These are phyloP conservation scores for Myiotriccus ornatus DNA, from an alignment of 2,797 vertebrate genomes.

Conservation along the genomic window DNA sequence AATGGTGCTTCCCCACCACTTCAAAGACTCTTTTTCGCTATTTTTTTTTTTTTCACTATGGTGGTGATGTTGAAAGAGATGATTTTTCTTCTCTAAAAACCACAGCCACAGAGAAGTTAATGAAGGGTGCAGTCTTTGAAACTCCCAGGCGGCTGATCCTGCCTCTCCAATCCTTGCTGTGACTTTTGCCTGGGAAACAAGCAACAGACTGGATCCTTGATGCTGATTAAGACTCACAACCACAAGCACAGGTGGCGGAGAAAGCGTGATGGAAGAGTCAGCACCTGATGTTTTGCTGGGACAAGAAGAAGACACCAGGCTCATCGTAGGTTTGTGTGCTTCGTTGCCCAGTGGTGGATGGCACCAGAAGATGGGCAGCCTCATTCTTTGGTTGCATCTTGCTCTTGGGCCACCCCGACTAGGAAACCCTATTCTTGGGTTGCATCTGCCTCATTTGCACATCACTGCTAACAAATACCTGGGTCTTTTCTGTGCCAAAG, in stretches of 20 bases:
- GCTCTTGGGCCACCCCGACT: not conserved
- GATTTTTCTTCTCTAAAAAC: conserved; percentile 41
- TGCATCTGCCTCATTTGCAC: not conserved
- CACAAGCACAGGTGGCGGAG: not conserved
- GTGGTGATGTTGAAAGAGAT: conserved; percentile 41
- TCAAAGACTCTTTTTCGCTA: conserved; percentile 24
- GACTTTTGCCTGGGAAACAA: conserved; percentile 36
- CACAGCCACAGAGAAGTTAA: conserved; percentile 41
- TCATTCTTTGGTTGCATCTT: not conserved
- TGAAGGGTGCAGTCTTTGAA: conserved; percentile 32
- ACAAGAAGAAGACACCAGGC: not conserved
- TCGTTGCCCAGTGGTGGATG: not conserved
- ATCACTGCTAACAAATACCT: not conserved
- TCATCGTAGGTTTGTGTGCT: not conserved
- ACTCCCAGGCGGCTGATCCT: not conserved
- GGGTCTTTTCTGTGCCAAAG: not conserved
- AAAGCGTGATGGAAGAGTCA: not conserved
- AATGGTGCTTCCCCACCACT: conserved; percentile 49
- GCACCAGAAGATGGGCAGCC: not conserved
- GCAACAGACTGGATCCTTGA: not conserved
- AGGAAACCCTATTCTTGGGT: not conserved
- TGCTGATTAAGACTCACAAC: conserved; percentile 1
- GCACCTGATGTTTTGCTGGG: not conserved
- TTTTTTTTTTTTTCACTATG: not conserved
- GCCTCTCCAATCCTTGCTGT: not conserved